Evolutionary conservation across 2,797 vertebrate species (phyloP).

Genomic region (Gobionotothen gibberifrons): DNA sequence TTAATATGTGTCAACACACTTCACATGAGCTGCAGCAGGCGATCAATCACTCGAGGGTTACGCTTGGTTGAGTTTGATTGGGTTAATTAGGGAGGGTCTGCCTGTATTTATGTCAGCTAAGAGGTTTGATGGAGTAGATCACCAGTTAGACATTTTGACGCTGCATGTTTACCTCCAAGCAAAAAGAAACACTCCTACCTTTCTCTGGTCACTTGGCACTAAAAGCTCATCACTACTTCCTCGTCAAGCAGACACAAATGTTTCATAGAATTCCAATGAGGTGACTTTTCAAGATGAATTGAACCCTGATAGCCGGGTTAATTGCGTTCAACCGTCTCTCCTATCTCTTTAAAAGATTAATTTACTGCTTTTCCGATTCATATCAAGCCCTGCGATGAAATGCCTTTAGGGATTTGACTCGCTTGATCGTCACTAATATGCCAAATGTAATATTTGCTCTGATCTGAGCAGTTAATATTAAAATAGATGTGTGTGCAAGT

Average conservation of each 20-base stretch:
- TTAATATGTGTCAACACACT: not conserved
- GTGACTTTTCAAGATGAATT: not conserved
- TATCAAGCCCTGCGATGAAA: slow-evolving; percentile 14
- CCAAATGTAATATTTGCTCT: slow-evolving; percentile 34
- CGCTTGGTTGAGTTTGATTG: not conserved
- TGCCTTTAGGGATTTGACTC: slow-evolving; percentile 36
- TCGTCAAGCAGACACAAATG: too few species aligned
- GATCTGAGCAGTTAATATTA: slow-evolving; percentile 30
- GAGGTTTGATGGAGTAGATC: slow-evolving; percentile 1
- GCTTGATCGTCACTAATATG: slow-evolving; percentile 19
- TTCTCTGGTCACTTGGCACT: not conserved
- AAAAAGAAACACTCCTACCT: not conserved
- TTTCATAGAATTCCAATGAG: not conserved
- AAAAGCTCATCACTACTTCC: not conserved
- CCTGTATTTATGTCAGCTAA: not conserved
- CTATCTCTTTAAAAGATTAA: slow-evolving; percentile 18
- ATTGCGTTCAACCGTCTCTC: slow-evolving; percentile 9
- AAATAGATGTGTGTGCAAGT: not conserved
- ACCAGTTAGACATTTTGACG: not conserved
- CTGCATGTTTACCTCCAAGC: not conserved
- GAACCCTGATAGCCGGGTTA: not conserved
- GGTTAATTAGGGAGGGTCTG: not conserved
- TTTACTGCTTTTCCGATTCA: slow-evolving; percentile 29
- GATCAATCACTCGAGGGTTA: not conserved
- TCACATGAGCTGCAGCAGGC: not conserved